Conservation (phyloP, 2,113 vertebrate genomes). For the Puffinus mauretanicus region DNA sequence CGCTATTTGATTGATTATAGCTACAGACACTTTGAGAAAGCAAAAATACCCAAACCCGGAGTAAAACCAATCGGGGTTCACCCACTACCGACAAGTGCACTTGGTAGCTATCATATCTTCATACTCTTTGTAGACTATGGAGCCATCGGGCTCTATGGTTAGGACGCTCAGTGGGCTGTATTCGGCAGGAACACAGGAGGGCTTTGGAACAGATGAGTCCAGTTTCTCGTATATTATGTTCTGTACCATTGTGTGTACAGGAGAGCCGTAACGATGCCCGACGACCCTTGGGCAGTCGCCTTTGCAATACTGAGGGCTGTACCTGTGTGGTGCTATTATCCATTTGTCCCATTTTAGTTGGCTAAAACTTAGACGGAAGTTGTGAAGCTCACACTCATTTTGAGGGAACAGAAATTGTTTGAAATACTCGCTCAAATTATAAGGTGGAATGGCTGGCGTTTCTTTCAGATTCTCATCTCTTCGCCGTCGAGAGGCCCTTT, state of each 20-base stretch:
- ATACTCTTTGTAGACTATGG: conserved; percentile 91
- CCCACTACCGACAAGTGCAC: conserved; percentile 88
- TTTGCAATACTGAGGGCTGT: conserved; percentile 93
- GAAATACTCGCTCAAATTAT: conserved; percentile 76
- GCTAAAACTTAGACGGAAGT: conserved; percentile 87
- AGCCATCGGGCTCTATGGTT: conserved; percentile 87
- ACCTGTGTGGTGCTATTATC: conserved; percentile 90
- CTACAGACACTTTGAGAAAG: accelerated
- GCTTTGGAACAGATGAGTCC: conserved; percentile 82
- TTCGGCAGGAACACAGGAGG: conserved; percentile 89
- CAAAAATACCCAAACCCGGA: background rate
- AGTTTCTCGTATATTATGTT: conserved; percentile 91
- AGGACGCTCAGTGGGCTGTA: conserved; percentile 91
- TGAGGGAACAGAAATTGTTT: conserved; percentile 74
- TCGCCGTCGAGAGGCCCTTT: conserved; percentile 65
- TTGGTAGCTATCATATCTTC: conserved; percentile 92
- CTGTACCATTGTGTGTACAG: conserved; percentile 91
- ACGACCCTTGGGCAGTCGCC: conserved; percentile 84
- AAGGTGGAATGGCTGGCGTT: conserved; percentile 22
- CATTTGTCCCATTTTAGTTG: conserved; percentile 91
- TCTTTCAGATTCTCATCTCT: conserved; percentile 57
- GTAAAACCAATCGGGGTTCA: background rate
- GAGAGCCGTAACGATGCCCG: conserved; percentile 89
- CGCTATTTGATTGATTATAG: accelerated
- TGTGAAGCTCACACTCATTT: conserved; percentile 88